Evolutionary conservation across 2,888 invertebrate genomes (phyloP).

Genomic region (Unio delphinus): DNA sequence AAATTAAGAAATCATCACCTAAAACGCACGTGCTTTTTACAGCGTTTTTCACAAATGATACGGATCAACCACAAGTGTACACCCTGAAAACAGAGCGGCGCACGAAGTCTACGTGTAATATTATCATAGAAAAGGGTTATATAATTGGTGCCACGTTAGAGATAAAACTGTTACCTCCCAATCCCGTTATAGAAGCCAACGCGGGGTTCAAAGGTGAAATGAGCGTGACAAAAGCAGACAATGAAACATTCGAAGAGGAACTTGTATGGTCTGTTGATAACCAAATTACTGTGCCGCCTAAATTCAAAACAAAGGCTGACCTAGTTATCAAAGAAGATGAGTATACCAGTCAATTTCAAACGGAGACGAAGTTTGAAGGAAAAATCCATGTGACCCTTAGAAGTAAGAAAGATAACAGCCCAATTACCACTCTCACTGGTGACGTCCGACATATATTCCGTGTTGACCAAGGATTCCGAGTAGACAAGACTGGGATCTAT

Average conservation of each 20-base stretch:
- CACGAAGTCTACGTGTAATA: slow-evolving; percentile 67
- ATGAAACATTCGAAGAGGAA: slow-evolving; percentile 67
- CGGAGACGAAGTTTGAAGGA: slow-evolving; percentile 66
- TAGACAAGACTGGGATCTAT: slow-evolving; percentile 50
- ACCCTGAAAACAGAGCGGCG: slow-evolving; percentile 69
- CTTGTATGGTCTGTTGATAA: slow-evolving; percentile 71
- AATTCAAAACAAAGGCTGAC: slow-evolving; percentile 67
- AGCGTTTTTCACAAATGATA: slow-evolving; percentile 69
- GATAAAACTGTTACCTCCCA: slow-evolving; percentile 68
- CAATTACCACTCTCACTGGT: slow-evolving; percentile 65
- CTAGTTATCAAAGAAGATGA: slow-evolving; percentile 69
- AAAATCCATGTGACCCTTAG: slow-evolving; percentile 66
- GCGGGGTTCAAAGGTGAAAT: slow-evolving; percentile 70
- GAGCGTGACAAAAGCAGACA: slow-evolving; percentile 63
- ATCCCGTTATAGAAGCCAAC: slow-evolving; percentile 70
- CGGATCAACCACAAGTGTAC: slow-evolving; percentile 67
- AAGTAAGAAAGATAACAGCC: slow-evolving; percentile 67
- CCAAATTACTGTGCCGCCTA: slow-evolving; percentile 67
- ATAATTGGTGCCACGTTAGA: slow-evolving; percentile 57
- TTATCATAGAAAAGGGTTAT: slow-evolving; percentile 60
- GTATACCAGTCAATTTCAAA: slow-evolving; percentile 65
- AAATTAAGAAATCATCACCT: slow-evolving; percentile 42
- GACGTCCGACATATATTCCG: slow-evolving; percentile 66
- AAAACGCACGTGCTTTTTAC: slow-evolving; percentile 64
- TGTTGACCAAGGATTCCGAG: slow-evolving; percentile 52